phyloP scores from a whole-genome alignment of 2,797 vertebrate genomes.

The Epinephelus coioides region DNA sequence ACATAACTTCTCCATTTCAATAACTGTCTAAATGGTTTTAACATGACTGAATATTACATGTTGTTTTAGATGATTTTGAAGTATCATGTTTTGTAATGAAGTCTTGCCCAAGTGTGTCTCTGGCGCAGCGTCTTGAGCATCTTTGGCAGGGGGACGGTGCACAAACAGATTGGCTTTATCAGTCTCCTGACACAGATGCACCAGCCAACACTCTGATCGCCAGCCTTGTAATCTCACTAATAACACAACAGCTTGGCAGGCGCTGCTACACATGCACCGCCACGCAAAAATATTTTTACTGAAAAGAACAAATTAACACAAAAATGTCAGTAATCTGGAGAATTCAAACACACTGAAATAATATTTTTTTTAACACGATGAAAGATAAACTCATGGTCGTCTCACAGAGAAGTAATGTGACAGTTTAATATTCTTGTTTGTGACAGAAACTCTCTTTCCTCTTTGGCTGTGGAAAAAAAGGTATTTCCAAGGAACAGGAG shows the following conservation, averaged over 20 bases:
- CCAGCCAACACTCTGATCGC: slow-evolving; percentile 58
- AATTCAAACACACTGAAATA: slow-evolving; percentile 1
- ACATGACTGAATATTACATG: not conserved
- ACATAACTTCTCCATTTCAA: slow-evolving; percentile 3
- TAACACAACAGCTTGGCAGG: slow-evolving; percentile 68
- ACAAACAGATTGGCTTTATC: slow-evolving; percentile 65
- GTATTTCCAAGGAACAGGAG: not conserved
- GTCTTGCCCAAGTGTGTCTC: slow-evolving; percentile 13
- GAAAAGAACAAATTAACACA: slow-evolving; percentile 42
- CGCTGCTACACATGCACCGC: slow-evolving; percentile 29
- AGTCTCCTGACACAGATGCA: slow-evolving; percentile 65
- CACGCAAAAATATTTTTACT: slow-evolving; percentile 43
- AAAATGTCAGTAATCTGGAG: slow-evolving; percentile 3
- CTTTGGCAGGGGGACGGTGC: slow-evolving; percentile 50
- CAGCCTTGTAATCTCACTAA: slow-evolving; percentile 68
- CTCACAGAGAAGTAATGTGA: not conserved
- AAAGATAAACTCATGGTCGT: not conserved
- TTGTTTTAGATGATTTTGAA: not conserved
- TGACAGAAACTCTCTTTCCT: slow-evolving; percentile 2
- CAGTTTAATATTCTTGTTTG: not conserved
- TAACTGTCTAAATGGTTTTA: not conserved
- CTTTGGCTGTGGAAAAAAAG: not conserved
- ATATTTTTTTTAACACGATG: not conserved
- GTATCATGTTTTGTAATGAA: not conserved
- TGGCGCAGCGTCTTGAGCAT: slow-evolving; percentile 38